Conservation (phyloP, 2,888 invertebrate species). For the Steinernema carpocapsae region DNA sequence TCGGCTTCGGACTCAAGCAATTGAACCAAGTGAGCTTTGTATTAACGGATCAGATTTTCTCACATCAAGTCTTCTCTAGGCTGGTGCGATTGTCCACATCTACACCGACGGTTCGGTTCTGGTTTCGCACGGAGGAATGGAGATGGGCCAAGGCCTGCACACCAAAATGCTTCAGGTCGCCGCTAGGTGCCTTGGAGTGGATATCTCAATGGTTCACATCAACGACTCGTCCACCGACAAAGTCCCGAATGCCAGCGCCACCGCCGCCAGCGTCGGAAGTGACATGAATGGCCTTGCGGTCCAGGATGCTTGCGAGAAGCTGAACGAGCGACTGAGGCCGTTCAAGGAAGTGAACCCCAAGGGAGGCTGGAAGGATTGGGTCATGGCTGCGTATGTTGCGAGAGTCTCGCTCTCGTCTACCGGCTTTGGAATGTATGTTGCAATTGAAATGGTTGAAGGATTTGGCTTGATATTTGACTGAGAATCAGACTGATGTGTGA, state of each 20-base stretch:
- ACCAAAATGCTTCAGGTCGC: conserved; percentile 87
- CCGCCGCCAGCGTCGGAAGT: conserved; percentile 85
- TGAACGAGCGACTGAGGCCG: conserved; percentile 79
- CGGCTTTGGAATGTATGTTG: conserved; percentile 77
- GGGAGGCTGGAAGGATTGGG: conserved; percentile 84
- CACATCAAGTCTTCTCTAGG: conserved; percentile 67
- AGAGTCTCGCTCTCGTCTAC: conserved; percentile 82
- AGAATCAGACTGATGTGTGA: not conserved
- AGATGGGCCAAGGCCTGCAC: conserved; percentile 95
- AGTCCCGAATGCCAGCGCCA: conserved; percentile 87
- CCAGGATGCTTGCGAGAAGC: conserved; percentile 75
- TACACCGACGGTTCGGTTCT: conserved; percentile 82
- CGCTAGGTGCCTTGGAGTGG: conserved; percentile 60
- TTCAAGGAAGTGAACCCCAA: conserved; percentile 79
- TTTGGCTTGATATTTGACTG: too few relatives aligned
- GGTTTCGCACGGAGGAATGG: conserved; percentile 84
- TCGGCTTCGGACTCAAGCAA: conserved; percentile 67
- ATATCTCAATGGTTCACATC: conserved; percentile 69
- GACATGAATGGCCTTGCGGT: conserved; percentile 92
- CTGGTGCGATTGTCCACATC: conserved; percentile 84
- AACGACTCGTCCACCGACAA: conserved; percentile 86
- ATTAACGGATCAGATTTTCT: not conserved
- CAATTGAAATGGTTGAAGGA: not conserved
- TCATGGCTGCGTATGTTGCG: conserved; percentile 79
- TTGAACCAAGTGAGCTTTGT: conserved; percentile 64